Base-by-base conservation (phyloP, 23 tunicate genomes). In the Halocynthia aurantium region DNA sequence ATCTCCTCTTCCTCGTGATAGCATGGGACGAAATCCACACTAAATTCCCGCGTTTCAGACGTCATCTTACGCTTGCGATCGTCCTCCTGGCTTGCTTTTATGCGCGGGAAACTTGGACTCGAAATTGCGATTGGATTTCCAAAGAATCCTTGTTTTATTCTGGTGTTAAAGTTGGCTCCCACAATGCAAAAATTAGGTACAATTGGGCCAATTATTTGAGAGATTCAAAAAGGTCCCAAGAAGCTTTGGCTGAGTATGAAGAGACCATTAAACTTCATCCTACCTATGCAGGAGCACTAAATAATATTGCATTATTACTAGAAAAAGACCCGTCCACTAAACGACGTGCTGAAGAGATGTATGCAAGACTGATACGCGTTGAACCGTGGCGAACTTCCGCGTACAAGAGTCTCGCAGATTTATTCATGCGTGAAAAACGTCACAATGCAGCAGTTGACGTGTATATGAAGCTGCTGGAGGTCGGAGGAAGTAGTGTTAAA, bases 301-400 rank as follows among this genome's bases (percentile, higher is more conserved):
- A 86, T 73, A 86, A 86, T 57, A 82, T 86, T 7, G 92, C 92
- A 7, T 76, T 77, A 13, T 81, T 86, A 58, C 62, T 86, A 52
- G 92, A 86, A 67, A 72, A 81, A 22, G 61, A 76, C 53, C 65
- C 61, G 10, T 77, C 81, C 10, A 63, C 71, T 0, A 52, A 7
- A 50, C 22, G 51, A 54, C 52, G 52, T 50, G 85, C 85, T 44
- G 55, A 72, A 19, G 77, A 71, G 56, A 5, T 81, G 71, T 81
- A 81, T 56, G 76, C 62, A 17, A 55, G 70, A 13, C 50, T 81
- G 40, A 81, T 81, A 22, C 85, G 51, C 10, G 31, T 81, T 7
- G 77, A 52, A 44, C 85, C 85, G 52, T 15, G 51, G 9, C 77
- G 78, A 6, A 44, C 53, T 7, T 54, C 72, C 52, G 78, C 77